phyloP scores from a whole-genome alignment of 2,113 vertebrate species.

The Pachypanchax playfairii region DNA sequence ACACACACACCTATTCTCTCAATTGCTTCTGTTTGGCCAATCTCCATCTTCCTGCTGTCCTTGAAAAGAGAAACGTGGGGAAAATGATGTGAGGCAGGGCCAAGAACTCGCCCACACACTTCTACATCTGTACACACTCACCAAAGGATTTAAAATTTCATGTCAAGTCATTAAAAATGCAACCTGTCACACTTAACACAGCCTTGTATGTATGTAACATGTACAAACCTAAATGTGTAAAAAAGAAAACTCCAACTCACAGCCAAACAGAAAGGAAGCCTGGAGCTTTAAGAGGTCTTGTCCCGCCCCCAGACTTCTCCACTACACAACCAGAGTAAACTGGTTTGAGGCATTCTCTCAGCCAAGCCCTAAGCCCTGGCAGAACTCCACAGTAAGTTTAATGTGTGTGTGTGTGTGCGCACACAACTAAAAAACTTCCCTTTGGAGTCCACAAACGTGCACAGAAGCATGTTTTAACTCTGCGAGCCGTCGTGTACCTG shows the following conservation, averaged over 20 bases:
- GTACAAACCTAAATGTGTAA: constrained; percentile 19
- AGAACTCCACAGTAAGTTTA: constrained; percentile 57
- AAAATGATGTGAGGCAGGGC: constrained; percentile 33
- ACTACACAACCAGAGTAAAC: constrained; percentile 83
- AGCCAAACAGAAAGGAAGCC: constrained; percentile 31
- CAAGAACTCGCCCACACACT: constrained; percentile 32
- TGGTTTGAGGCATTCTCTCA: constrained; percentile 81
- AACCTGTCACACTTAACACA: background rate
- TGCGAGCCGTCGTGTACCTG: constrained; percentile 6
- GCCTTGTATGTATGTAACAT: background rate
- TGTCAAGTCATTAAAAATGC: background rate
- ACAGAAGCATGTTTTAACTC: constrained; percentile 24
- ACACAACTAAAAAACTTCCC: constrained; percentile 36
- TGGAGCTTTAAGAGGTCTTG: constrained; percentile 77
- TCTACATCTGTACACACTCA: constrained; percentile 9
- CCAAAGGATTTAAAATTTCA: background rate
- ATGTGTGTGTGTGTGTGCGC: background rate
- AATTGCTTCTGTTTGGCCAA: constrained; percentile 26
- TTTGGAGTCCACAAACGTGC: constrained; percentile 33
- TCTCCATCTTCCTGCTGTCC: constrained; percentile 22
- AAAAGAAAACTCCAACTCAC: constrained; percentile 18
- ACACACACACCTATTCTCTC: constrained; percentile 14
- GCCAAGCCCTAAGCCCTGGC: constrained; percentile 82
- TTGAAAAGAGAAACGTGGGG: constrained; percentile 39
- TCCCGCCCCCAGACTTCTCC: constrained; percentile 74